These are phyloP conservation scores for Lophius americanus DNA, from an alignment of 2,797 vertebrate genomes.

Conservation along the genomic window DNA sequence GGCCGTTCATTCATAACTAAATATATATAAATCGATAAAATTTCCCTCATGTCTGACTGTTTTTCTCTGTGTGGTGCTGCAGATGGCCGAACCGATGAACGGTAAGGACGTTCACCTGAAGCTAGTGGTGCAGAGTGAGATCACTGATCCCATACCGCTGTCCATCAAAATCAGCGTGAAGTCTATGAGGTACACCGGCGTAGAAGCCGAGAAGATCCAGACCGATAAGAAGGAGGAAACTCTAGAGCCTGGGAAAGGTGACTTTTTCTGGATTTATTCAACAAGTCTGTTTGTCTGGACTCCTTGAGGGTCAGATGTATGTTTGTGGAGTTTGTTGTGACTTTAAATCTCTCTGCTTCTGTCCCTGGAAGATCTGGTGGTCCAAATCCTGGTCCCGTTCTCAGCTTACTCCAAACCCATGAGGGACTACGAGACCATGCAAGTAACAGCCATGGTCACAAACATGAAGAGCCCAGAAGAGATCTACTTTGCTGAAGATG, in stretches of 20 bases:
- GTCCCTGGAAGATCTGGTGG: conserved; percentile 42
- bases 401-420: conserved; percentile 64
- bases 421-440: conserved; percentile 75
- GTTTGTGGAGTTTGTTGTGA: too few relatives aligned
- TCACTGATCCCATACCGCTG: conserved; percentile 45
- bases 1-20: too few relatives aligned
- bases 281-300: too few relatives aligned
- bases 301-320: neutral
- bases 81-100: conserved; percentile 51
- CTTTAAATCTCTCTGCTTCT: neutral
- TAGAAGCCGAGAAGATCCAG: conserved; percentile 58
- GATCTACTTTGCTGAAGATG: conserved; percentile 71
- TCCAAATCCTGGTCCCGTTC: conserved; percentile 73
- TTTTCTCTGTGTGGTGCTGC: neutral
- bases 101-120: conserved; percentile 72
- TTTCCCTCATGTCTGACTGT: too few relatives aligned
- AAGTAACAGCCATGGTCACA: conserved; percentile 71
- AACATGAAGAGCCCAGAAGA: conserved; percentile 34
- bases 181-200: conserved; percentile 78
- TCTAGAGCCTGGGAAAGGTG: conserved; percentile 77
- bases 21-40: too few relatives aligned
- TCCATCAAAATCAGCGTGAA: conserved; percentile 72
- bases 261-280: neutral
- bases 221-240: conserved; percentile 52
- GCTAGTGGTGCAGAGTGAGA: conserved; percentile 69